Evolutionary conservation across 92 coral and sea anemone species (phyloP), one percentile per base, ranked within the genome.

Genomic region (Phenganax marumi): DNA sequence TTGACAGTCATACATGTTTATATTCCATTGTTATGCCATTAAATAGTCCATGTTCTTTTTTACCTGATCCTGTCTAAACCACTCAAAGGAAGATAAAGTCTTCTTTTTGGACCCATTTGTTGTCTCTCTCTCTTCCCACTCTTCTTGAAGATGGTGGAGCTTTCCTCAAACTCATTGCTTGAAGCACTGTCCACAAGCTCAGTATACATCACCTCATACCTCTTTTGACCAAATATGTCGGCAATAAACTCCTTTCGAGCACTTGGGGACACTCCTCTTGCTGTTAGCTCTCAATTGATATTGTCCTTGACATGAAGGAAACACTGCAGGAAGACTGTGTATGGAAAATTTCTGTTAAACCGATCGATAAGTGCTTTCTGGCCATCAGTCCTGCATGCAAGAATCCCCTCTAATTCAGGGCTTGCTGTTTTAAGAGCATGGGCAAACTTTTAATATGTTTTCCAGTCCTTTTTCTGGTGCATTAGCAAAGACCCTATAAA

Each of bases 381-480:
- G 18, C 18, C n/a, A n/a, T n/a, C n/a, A n/a, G n/a, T n/a, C n/a
- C n/a, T n/a, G n/a, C n/a, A n/a, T n/a, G 86, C 72, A 26, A 82
- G 84, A 18, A 87, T 76, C 8, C 90, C 79, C 51, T 76, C 81
- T 0, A 87, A 66, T 22, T 73, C 79, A 5, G 81, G 90, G 3
- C 25, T 68, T 24, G 80, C 68, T 2, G 81, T 43, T 6, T 43
- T 79, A 9, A 87, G 53, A 0, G 81, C 39, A 46, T 87, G 81
- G 6, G 87, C 87, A 18, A 87, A 87, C 66, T 83, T 87, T 2
- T 84, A 83, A 33, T 77, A 87, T 8, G 85, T 87, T 50, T 62
- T 69, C 85, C 87, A 83, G 68, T 87, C 90, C 14, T 87, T 87
- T 13, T 64, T 63, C n/a, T 87, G 90, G 77, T 87, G 90, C 90